Percentiles rank a stretch among this genome's conserved stretches.
These are phyloP conservation scores for Heterotilapia buettikoferi DNA, from an alignment of 2,113 vertebrate genomes.

Conservation along the genomic window DNA sequence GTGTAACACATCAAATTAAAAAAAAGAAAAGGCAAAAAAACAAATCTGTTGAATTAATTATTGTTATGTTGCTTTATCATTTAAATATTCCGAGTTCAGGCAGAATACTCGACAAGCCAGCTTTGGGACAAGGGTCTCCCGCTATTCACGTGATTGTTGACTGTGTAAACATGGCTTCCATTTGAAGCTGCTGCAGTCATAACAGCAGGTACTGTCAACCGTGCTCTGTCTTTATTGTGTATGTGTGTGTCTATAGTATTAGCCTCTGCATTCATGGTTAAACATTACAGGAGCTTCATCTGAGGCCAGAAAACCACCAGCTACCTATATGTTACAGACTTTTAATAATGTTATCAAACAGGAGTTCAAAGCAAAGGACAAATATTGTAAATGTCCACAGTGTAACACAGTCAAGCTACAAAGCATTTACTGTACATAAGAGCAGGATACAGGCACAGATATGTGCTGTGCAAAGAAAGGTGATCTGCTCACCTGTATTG, in stretches of 20 bases:
- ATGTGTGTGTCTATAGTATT: neutral
- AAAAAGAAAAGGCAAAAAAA: neutral
- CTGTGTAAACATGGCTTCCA: constrained; percentile 49
- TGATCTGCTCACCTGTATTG: constrained; percentile 53
- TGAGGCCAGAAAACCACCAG: neutral
- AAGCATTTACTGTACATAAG: neutral
- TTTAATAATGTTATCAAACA: neutral
- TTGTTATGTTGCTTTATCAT: neutral
- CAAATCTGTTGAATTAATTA: neutral
- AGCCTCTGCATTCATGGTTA: neutral
- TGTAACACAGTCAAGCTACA: neutral
- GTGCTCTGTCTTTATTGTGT: neutral
- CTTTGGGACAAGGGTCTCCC: neutral
- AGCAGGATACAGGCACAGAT: neutral
- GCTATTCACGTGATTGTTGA: constrained; percentile 43
- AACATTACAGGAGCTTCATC: neutral
- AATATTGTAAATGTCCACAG: neutral
- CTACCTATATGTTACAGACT: neutral
- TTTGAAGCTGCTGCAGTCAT: constrained; percentile 33
- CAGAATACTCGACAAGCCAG: constrained; percentile 14
- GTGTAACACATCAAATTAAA: neutral
- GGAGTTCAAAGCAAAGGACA: neutral
- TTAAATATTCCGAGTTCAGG: neutral
- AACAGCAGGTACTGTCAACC: constrained; percentile 29
- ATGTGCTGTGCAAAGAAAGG: constrained; percentile 20